phyloP scores from a whole-genome alignment of 2,888 invertebrate genomes.

The Alitta virens region DNA sequence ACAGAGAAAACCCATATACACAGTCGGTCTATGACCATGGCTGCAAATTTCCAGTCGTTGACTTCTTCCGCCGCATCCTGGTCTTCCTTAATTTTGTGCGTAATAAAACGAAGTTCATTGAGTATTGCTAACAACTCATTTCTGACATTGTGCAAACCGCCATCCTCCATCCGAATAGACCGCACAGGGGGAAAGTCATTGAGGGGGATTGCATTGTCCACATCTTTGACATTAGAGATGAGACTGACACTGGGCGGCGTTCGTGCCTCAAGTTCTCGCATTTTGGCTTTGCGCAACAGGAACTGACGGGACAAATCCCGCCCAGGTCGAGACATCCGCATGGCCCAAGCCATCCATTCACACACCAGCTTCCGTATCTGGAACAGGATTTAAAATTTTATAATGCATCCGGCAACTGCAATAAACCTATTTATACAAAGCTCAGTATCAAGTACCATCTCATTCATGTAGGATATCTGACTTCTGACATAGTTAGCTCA shows the following conservation, averaged over 20 bases:
- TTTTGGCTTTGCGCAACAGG: slow-evolving; percentile 32
- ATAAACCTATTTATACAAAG: too few species aligned
- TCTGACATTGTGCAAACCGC: slow-evolving; percentile 26
- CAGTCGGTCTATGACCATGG: slow-evolving; percentile 33
- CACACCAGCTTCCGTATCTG: slow-evolving; percentile 32
- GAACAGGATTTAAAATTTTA: too few species aligned
- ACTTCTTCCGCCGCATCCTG: slow-evolving; percentile 24
- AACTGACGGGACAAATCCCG: slow-evolving; percentile 31
- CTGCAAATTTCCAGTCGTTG: slow-evolving; percentile 33
- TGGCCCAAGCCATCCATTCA: slow-evolving; percentile 35
- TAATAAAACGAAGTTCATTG: slow-evolving; percentile 36
- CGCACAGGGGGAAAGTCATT: slow-evolving; percentile 25
- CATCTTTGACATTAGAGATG: slow-evolving; percentile 33
- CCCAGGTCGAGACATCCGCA: slow-evolving; percentile 33
- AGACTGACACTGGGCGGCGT: slow-evolving; percentile 33
- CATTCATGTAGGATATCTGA: too few species aligned
- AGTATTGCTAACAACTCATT: slow-evolving; percentile 34
- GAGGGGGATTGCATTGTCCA: slow-evolving; percentile 34
- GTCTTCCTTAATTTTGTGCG: slow-evolving; percentile 34
- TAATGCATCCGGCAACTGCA: too few species aligned
- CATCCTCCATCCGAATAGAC: slow-evolving; percentile 20
- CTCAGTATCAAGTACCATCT: too few species aligned
- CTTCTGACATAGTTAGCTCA: too few species aligned
- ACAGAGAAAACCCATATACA: slow-evolving; percentile 31
- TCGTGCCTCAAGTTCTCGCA: slow-evolving; percentile 32